phyloP scores from a whole-genome alignment of 2,797 vertebrate species.

The Perodicticus potto region DNA sequence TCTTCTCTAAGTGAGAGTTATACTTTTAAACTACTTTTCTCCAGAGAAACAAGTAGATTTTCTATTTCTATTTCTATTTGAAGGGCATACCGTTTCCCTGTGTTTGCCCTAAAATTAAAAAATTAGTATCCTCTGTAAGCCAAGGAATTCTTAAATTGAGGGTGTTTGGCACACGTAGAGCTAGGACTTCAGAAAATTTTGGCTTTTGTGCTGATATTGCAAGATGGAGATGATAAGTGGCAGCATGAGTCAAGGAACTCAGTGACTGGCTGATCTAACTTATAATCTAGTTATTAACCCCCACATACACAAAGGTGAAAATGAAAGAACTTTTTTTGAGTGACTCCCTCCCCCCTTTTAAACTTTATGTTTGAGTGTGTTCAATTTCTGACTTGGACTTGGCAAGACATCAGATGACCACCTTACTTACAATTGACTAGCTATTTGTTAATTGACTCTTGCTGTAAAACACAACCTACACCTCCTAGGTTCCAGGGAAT shows the following conservation, averaged over 20 bases:
- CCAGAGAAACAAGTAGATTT: slow-evolving; percentile 30
- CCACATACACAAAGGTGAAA: background rate
- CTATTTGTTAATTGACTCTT: background rate
- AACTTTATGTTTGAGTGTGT: background rate
- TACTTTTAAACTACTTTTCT: slow-evolving; percentile 51
- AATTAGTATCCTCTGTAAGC: background rate
- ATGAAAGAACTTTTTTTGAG: slow-evolving; percentile 3
- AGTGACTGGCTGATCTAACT: background rate
- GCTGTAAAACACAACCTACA: background rate
- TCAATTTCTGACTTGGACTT: slow-evolving; percentile 45
- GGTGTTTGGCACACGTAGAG: background rate
- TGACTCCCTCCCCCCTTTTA: background rate
- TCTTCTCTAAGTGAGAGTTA: slow-evolving; percentile 25
- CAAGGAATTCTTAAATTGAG: slow-evolving; percentile 17
- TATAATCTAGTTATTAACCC: background rate
- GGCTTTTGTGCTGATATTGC: background rate
- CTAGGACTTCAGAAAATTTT: background rate
- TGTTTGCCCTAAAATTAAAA: slow-evolving; percentile 20
- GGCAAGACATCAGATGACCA: background rate
- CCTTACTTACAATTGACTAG: background rate
- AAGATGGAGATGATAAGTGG: background rate
- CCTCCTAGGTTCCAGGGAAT: background rate
- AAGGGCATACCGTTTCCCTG: background rate
- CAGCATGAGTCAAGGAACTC: background rate
- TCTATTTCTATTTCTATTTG: too few relatives aligned